Evolutionary conservation across 2,113 vertebrate species (phyloP).

Genomic region (Apistogramma diplotaenia): DNA sequence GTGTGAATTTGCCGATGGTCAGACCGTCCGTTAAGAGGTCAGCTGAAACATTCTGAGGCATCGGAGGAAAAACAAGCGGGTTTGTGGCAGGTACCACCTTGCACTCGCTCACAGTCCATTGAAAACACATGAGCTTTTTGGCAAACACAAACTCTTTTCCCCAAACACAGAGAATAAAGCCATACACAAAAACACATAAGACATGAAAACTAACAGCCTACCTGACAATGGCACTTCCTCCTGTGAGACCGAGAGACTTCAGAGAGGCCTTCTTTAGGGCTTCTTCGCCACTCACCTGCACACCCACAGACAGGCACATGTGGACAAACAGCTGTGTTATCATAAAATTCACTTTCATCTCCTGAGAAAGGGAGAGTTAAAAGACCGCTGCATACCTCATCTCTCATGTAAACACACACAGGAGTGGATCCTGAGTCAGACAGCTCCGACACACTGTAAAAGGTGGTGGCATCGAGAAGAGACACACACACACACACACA

Average conservation of each 20-base stretch:
- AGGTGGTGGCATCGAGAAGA: neutral
- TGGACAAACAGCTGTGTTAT: slow-evolving; percentile 5
- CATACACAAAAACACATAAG: neutral
- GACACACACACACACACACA: neutral
- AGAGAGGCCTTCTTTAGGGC: slow-evolving; percentile 84
- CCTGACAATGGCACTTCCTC: slow-evolving; percentile 92
- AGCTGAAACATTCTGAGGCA: neutral
- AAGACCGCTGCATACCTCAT: slow-evolving; percentile 66
- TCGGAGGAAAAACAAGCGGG: neutral
- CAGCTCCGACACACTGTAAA: slow-evolving; percentile 50
- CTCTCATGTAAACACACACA: slow-evolving; percentile 80
- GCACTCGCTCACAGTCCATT: neutral
- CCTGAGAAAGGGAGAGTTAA: neutral
- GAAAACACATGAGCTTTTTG: neutral
- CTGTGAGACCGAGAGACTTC: slow-evolving; percentile 89
- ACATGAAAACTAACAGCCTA: slow-evolving; percentile 37
- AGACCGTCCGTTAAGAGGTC: neutral
- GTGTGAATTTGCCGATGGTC: neutral
- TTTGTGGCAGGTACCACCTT: neutral
- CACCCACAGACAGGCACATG: neutral
- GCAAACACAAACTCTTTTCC: neutral
- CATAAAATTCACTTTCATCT: slow-evolving; percentile 26
- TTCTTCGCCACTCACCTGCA: slow-evolving; percentile 83
- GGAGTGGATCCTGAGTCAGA: slow-evolving; percentile 62
- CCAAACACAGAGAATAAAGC: neutral